These are phyloP conservation scores for Tenualosa ilisha DNA, from an alignment of 2,797 vertebrate genomes.

Conservation along the genomic window DNA sequence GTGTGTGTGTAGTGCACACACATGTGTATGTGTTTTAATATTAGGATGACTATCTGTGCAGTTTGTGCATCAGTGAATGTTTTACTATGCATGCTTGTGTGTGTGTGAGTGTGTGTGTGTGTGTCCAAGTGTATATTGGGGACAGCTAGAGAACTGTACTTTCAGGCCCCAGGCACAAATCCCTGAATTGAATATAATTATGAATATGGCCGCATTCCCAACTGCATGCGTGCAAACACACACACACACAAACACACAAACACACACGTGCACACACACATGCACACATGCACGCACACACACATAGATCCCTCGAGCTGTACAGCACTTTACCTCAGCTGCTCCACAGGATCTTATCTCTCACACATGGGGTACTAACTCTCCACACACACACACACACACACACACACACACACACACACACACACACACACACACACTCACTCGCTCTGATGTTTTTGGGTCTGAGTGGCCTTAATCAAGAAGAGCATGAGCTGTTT, in stretches of 20 bases:
- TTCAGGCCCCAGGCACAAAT: background rate
- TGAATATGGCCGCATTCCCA: background rate
- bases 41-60: background rate
- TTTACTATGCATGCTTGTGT: background rate
- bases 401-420: background rate
- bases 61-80: background rate
- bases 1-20: background rate
- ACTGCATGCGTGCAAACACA: background rate
- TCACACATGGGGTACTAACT: slow-evolving; percentile 2
- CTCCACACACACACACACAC: background rate
- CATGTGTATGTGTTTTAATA: background rate
- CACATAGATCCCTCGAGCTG: background rate
- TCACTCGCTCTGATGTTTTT: background rate
- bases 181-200: background rate
- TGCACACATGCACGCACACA: background rate
- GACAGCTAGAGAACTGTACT: slow-evolving; percentile 1
- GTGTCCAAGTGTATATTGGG: background rate
- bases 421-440: background rate
- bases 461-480: background rate
- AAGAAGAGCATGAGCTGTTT: background rate
- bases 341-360: background rate
- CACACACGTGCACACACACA: background rate
- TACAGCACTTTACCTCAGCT: slow-evolving; percentile 16
- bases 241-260: background rate
- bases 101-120: background rate